A percentile compares a stretch with the other conserved stretches of the same genome.
Conservation (phyloP, 2,888 invertebrate genomes). For the Polietes domitor region DNA sequence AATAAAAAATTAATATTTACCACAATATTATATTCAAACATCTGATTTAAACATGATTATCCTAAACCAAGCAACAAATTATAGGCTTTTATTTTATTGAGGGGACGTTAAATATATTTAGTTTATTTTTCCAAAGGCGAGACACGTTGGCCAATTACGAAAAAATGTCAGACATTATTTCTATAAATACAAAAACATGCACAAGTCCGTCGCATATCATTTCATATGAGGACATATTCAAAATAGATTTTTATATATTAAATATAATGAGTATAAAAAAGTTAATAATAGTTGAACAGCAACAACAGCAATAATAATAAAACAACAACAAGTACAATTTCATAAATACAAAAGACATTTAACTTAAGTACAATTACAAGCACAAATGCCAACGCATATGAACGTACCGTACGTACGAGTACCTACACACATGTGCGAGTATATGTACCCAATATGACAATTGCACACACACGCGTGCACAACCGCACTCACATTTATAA, state of each 20-base stretch:
- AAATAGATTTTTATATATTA: conserved; percentile 18
- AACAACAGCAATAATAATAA: not conserved
- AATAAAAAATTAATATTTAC: too few species aligned
- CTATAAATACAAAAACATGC: not conserved
- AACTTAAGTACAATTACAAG: conserved; percentile 7
- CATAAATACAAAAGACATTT: conserved; percentile 29
- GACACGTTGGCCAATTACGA: too few species aligned
- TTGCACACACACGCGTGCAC: not conserved
- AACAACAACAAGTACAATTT: not conserved
- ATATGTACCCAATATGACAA: conserved; percentile 9
- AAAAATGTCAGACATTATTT: not conserved
- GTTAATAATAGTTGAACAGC: conserved; percentile 26
- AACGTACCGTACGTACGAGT: not conserved
- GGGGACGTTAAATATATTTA: too few species aligned
- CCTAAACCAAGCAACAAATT: too few species aligned
- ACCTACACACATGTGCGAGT: not conserved
- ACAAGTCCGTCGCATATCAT: not conserved
- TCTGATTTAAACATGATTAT: too few species aligned
- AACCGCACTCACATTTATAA: not conserved
- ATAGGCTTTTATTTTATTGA: too few species aligned
- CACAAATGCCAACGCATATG: not conserved
- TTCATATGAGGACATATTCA: not conserved
- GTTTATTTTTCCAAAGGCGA: too few species aligned
- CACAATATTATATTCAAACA: too few species aligned
- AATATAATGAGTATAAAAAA: conserved; percentile 16